These are phyloP conservation scores for Cranoglanis bouderius DNA, from an alignment of 2,113 vertebrate genomes.

Conservation along the genomic window DNA sequence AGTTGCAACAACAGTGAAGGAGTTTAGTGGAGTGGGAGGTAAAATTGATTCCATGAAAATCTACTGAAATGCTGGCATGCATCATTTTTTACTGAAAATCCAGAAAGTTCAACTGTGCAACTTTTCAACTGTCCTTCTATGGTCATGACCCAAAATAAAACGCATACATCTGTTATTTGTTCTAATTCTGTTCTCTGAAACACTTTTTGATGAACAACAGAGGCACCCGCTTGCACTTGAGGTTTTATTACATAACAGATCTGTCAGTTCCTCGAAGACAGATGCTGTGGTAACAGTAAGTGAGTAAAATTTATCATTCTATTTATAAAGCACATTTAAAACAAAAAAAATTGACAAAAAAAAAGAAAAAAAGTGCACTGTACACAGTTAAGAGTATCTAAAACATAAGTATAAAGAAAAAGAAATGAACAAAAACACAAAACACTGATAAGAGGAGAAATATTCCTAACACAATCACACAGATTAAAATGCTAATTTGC, in stretches of 20 bases:
- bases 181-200: conserved; percentile 7
- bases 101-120: conserved; percentile 5
- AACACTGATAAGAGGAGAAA: not conserved
- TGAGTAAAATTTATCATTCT: not conserved
- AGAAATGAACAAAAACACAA: not conserved
- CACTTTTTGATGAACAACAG: not conserved
- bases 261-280: not conserved
- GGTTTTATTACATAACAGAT: conserved; percentile 24
- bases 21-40: not conserved
- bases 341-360: not conserved
- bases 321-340: not conserved
- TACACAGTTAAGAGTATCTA: not conserved
- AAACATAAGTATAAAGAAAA: not conserved
- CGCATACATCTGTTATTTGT: not conserved
- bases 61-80: not conserved
- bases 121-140: not conserved
- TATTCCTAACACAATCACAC: not conserved
- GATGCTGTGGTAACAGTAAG: not conserved
- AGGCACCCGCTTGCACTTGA: not conserved
- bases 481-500: not conserved
- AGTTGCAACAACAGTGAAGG: not conserved
- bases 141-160: not conserved
- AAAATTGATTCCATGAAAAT: not conserved
- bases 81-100: not conserved
- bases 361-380: not conserved